Evolutionary conservation across 2,888 invertebrate genomes (phyloP).

Genomic region (Bellardia bayeri): DNA sequence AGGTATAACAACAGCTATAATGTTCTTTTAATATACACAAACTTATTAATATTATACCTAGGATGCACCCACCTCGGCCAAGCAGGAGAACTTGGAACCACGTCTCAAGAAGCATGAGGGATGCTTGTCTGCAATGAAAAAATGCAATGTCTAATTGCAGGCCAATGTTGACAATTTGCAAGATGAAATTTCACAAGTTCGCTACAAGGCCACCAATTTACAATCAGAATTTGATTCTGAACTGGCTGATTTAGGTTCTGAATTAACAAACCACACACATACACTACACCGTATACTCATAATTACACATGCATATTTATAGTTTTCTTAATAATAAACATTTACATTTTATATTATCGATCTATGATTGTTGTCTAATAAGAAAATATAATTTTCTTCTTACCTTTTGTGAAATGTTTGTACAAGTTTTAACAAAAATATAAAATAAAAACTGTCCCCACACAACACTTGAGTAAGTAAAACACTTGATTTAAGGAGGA

Average conservation of each 20-base stretch:
- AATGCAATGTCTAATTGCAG: slow-evolving; percentile 94
- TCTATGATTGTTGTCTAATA: slow-evolving; percentile 25
- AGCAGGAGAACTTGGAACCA: slow-evolving; percentile 88
- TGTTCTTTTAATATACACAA: too few species aligned
- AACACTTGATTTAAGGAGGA: background rate
- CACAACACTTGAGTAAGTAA: slow-evolving; percentile 1
- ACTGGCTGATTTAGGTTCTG: slow-evolving; percentile 92
- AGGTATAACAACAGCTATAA: slow-evolving; percentile 82
- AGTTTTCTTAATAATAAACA: slow-evolving; percentile 40
- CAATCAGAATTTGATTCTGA: slow-evolving; percentile 94
- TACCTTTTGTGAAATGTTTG: slow-evolving; percentile 45
- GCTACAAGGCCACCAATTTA: slow-evolving; percentile 90
- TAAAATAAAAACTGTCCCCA: slow-evolving; percentile 22
- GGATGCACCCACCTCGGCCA: slow-evolving; percentile 88
- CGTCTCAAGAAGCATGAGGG: slow-evolving; percentile 91
- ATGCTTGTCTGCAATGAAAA: slow-evolving; percentile 91
- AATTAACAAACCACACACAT: slow-evolving; percentile 59
- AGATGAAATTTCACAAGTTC: slow-evolving; percentile 93
- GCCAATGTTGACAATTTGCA: slow-evolving; percentile 94
- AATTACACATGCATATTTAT: slow-evolving; percentile 18
- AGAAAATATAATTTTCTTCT: slow-evolving; percentile 33
- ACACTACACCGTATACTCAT: slow-evolving; percentile 13
- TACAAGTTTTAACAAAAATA: slow-evolving; percentile 26
- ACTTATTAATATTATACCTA: slow-evolving; percentile 78
- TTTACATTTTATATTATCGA: slow-evolving; percentile 43